Evolutionary conservation across 2,113 vertebrate species (phyloP), one percentile per base, ranked within the genome.

Genomic region (Petromus typicus): DNA sequence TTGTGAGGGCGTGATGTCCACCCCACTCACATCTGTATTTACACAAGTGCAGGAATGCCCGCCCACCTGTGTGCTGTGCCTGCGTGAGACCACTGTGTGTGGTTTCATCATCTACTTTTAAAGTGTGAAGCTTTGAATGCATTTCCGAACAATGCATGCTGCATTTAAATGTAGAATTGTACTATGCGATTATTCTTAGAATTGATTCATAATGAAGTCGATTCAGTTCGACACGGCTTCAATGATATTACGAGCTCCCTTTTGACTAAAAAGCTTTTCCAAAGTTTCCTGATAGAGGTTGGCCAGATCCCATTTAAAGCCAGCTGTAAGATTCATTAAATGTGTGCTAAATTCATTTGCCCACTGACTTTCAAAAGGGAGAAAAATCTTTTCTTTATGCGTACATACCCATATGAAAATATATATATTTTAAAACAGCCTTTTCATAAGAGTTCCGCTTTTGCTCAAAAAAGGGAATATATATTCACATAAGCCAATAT

Each of bases 291-390:
- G 45, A 48, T 83, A 95, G 8, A 92, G 13, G 25, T 67, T 92
- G 95, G 51, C 69, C 64, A 89, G 61, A 48, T 90, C 78, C 54
- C 63, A 66, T 91, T 90, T 71, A 83, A 76, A 82, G 34, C 80
- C 64, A 91, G 63, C 37, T 93, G 81, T 94, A 66, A 63, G 93
- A 90, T 81, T 91, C 90, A 92, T 90, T 76, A 89, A 75, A 40
- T 66, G 59, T 78, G 37, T 80, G 34, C 63, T 92, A 63, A 93
- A 90, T 92, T 96, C 71, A 92, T 75, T 79, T 95, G 88, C 18
- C 48, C 16, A 48, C 43, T 90, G 54, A 69, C 34, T 95, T 96
- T 71, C 56, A 18, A 88, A 92, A 81, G 86, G 57, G 40, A 87
- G 63, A 86, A 87, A 84, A 84, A 88, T 75, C n/a, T 59, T 63